Conservation (phyloP, 2,888 invertebrate species). For the Erebia ligea region DNA sequence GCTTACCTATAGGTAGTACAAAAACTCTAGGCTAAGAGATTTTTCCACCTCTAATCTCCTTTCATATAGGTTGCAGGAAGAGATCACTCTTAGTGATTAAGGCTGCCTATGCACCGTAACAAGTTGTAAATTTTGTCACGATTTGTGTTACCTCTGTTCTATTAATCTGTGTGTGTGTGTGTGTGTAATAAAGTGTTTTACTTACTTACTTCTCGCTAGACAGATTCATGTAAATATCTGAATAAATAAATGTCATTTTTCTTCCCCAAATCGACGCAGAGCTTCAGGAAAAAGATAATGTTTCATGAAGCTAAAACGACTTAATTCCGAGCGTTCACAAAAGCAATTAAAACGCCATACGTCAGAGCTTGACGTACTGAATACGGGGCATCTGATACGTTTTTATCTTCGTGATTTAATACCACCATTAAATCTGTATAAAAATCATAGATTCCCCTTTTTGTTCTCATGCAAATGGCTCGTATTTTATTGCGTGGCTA, state of each 20-base stretch:
- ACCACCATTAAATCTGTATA: conserved; percentile 61
- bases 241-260: background rate
- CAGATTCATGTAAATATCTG: too few species aligned
- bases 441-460: conserved; percentile 61
- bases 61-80: too few species aligned
- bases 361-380: conserved; percentile 46
- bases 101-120: too few species aligned
- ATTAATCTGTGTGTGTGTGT: too few species aligned
- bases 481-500: conserved; percentile 54
- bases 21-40: too few species aligned
- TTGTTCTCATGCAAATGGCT: conserved; percentile 62
- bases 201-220: too few species aligned
- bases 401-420: conserved; percentile 67
- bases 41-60: too few species aligned
- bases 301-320: background rate
- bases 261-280: background rate
- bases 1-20: too few species aligned
- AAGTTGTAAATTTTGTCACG: too few species aligned
- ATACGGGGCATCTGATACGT: conserved; percentile 55
- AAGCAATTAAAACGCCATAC: conserved; percentile 54
- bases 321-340: conserved; percentile 15
- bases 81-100: too few species aligned
- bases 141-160: too few species aligned
- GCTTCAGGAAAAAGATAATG: background rate
- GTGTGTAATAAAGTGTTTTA: too few species aligned